Conservation (phyloP, 2,113 vertebrate species). For the Platysternon megacephalum region DNA sequence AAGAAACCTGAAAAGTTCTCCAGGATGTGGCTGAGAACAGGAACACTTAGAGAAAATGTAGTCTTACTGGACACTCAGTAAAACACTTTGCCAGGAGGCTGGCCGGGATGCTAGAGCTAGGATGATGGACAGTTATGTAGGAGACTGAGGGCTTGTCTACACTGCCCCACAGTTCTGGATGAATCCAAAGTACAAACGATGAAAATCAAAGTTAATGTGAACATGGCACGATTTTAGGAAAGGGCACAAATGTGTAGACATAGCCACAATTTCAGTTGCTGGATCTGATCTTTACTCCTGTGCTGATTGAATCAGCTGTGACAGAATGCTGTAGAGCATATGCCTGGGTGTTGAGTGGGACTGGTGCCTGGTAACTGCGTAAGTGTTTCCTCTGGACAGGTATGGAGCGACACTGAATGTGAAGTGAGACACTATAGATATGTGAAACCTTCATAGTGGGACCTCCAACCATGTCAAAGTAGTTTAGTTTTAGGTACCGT, state of each 20-base stretch:
- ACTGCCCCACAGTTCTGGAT: neutral
- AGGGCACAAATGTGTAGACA: neutral
- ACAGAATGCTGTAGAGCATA: rapidly evolving
- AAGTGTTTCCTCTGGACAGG: neutral
- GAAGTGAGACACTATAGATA: neutral
- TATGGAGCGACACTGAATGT: neutral
- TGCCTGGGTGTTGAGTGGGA: neutral
- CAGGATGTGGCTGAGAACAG: neutral
- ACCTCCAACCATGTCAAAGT: rapidly evolving
- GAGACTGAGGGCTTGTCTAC: neutral
- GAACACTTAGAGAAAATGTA: neutral
- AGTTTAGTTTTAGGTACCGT: neutral
- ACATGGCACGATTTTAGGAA: neutral
- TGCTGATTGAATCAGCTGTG: rapidly evolving
- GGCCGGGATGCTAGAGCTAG: neutral
- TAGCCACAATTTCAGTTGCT: neutral
- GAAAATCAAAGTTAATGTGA: neutral
- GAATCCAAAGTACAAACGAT: no score
- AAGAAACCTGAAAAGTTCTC: neutral
- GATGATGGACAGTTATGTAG: neutral
- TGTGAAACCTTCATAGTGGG: neutral
- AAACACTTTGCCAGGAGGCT: neutral
- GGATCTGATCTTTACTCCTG: neutral
- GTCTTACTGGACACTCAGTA: neutral
- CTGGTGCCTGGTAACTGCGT: rapidly evolving